phyloP scores from a whole-genome alignment of 2,888 invertebrate genomes.

The Sarcophaga caerulescens region DNA sequence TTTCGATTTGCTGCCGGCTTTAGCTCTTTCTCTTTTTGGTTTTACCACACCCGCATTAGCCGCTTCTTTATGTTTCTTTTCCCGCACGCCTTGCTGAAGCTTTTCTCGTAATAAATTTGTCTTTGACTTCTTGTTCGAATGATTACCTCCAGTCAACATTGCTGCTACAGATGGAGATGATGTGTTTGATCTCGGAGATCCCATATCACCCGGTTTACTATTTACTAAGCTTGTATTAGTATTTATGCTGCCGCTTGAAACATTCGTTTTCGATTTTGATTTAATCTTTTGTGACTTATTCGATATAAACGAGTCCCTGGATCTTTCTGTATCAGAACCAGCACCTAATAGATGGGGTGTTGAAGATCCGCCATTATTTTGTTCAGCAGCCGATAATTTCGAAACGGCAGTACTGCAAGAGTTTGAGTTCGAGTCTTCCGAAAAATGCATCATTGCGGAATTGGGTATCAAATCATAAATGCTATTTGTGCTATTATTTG shows the following conservation, averaged over 20 bases:
- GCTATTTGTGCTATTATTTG: conserved; percentile 66
- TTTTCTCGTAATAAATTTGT: conserved; percentile 78
- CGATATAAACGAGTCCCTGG: conserved; percentile 82
- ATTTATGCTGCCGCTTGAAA: conserved; percentile 10
- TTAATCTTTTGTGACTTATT: conserved; percentile 76
- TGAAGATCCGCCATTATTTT: conserved; percentile 76
- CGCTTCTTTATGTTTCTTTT: conserved; percentile 73
- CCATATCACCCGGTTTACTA: conserved; percentile 68
- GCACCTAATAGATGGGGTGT: conserved; percentile 81
- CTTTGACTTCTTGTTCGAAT: conserved; percentile 75
- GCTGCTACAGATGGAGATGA: conserved; percentile 66
- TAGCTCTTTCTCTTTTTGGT: conserved; percentile 76
- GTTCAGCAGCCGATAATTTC: conserved; percentile 82
- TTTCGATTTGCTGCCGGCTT: conserved; percentile 73
- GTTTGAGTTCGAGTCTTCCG: conserved; percentile 81
- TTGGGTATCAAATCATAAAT: conserved; percentile 71
- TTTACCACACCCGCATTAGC: conserved; percentile 70
- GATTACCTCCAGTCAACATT: conserved; percentile 54
- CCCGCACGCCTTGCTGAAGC: conserved; percentile 78
- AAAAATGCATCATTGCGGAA: conserved; percentile 73
- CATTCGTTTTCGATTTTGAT: conserved; percentile 65
- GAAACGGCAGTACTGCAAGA: conserved; percentile 83
- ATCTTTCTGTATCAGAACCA: conserved; percentile 82
- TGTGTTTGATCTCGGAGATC: conserved; percentile 70
- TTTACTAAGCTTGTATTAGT: conserved; percentile 62